Conservation (phyloP, 2,888 invertebrate genomes). For the Azorinus chamasolen region DNA sequence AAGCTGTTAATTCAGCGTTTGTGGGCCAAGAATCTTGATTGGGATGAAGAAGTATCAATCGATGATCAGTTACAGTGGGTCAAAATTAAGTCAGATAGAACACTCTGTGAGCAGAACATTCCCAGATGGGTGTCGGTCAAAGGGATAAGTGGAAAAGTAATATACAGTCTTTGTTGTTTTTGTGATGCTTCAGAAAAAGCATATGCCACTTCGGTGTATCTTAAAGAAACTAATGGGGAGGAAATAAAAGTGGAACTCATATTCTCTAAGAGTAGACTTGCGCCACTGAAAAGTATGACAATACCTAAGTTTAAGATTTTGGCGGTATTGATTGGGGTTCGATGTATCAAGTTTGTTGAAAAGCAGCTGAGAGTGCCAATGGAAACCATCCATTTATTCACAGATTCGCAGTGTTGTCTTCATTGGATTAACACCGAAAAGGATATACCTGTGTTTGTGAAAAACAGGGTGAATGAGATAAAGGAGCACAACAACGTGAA, state of each 20-base stretch:
- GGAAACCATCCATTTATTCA: background rate
- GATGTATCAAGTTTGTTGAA: conserved; percentile 7
- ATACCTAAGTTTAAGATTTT: conserved; percentile 17
- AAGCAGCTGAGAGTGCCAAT: conserved; percentile 13
- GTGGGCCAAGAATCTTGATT: conserved; percentile 10
- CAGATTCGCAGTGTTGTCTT: conserved; percentile 15
- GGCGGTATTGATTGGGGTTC: conserved; percentile 16
- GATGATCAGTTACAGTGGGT: background rate
- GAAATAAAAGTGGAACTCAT: conserved; percentile 8
- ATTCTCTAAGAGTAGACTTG: conserved; percentile 35
- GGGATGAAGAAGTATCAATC: conserved; percentile 4
- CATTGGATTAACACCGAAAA: conserved; percentile 12
- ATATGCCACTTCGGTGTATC: conserved; percentile 24
- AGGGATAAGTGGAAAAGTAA: too few species aligned
- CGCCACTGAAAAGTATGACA: conserved; percentile 1
- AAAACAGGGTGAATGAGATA: conserved; percentile 24
- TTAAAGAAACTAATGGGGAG: conserved; percentile 9
- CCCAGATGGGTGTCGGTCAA: too few species aligned
- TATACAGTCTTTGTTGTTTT: conserved; percentile 11
- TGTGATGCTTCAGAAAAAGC: conserved; percentile 32
- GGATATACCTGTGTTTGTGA: conserved; percentile 6
- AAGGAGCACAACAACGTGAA: background rate
- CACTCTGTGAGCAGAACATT: too few species aligned
- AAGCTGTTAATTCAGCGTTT: conserved; percentile 13
- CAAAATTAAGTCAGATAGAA: background rate